Evolutionary conservation across 2,888 invertebrate genomes (phyloP), one percentile per base, ranked within the genome.

Genomic region (Dicyrtomina minuta): DNA sequence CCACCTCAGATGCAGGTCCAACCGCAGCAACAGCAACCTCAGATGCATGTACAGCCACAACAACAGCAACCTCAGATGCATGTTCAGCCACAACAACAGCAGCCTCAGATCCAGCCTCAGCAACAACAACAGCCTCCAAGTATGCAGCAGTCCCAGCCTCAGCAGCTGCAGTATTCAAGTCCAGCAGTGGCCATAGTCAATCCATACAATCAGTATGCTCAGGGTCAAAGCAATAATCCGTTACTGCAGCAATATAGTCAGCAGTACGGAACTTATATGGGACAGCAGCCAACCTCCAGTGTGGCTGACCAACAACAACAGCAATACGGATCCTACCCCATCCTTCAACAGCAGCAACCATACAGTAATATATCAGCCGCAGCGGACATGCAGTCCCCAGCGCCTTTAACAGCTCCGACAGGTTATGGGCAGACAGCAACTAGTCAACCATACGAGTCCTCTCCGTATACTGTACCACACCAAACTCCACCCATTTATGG

Each of bases 311-410:
- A 33, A 33, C 33, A 33, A 8, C 33, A 33, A 6, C 33, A 53
- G 33, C 72, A 66, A 49, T 68, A 71, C 65, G 60, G 59, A 66
- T 33, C 44, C 27, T 55, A 55, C 53, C 62, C 64, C 17, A 46
- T 58, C 41, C 20, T 49, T n/a, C 58, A 26, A 44, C 68, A 70
- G 58, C 56, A 61, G 22, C 68, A 59, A 17, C 22, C 22, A 10
- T 68, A 53, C n/a, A 12, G 22, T 12, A 53, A 53, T 12, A 2
- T 53, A 22, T 22, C 17, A 6, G 51, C n/a, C 8, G 3, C 17
- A 53, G 22, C n/a, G 1, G 12, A 46, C 15, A 20, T 22, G 51
- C 27, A 24, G 27, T 33, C 33, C 8, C 33, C 33, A 5, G 33
- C 33, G 8, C 33, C 33, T 33, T 33, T 33, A 33, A 3, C 3